Conservation (phyloP, 2,797 vertebrate species). For the Sebastes itinus region DNA sequence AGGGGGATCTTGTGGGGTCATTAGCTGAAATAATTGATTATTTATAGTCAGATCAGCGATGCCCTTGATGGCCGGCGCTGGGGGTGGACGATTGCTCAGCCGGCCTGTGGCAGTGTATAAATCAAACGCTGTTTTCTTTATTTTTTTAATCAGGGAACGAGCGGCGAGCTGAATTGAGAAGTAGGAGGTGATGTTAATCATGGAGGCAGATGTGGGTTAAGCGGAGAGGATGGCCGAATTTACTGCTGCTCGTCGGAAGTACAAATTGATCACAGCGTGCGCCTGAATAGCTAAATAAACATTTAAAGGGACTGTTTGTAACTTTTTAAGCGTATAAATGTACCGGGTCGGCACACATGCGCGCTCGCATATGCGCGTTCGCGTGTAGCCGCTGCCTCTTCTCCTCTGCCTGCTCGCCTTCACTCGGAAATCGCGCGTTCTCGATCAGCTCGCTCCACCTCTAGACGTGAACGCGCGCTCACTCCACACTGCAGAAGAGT, state of each 20-base stretch:
- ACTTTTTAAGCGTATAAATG: too few species aligned
- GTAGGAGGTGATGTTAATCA: slow-evolving; percentile 47
- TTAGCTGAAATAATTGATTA: slow-evolving; percentile 76
- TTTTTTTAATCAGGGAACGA: slow-evolving; percentile 44
- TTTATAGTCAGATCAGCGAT: slow-evolving; percentile 70
- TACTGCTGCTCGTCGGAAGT: neutral
- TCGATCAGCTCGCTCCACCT: too few species aligned
- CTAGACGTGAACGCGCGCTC: too few species aligned
- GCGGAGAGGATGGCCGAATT: neutral
- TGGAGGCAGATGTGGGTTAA: slow-evolving; percentile 39
- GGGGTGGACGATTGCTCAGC: slow-evolving; percentile 40
- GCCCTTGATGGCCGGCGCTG: slow-evolving; percentile 66
- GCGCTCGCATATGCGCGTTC: too few species aligned
- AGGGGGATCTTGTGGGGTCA: slow-evolving; percentile 71
- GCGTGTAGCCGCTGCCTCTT: too few species aligned
- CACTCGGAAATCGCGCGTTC: too few species aligned
- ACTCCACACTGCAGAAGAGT: too few species aligned
- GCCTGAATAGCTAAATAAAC: neutral
- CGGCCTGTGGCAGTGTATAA: slow-evolving; percentile 48
- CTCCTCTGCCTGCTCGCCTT: too few species aligned
- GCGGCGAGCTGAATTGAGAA: slow-evolving; percentile 41
- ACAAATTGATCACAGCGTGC: neutral
- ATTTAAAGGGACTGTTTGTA: too few species aligned
- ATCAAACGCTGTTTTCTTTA: slow-evolving; percentile 61
- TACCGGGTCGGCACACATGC: too few species aligned